Evolutionary conservation across 2,888 invertebrate species (phyloP), one percentile per base, ranked within the genome.

Genomic region (Drosophila hawaiiensis): DNA sequence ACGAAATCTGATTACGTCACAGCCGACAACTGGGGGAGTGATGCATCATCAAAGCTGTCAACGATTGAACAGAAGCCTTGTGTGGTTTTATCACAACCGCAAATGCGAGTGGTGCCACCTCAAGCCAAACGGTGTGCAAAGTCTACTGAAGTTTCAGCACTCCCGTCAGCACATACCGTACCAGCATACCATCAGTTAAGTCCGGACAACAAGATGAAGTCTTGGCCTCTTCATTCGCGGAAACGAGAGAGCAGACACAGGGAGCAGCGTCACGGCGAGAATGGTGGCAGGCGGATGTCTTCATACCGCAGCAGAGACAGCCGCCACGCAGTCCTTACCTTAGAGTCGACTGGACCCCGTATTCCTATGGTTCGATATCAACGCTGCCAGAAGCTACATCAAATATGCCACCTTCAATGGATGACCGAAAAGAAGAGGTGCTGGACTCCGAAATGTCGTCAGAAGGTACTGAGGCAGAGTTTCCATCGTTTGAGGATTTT

Each of bases 401-500:
- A 28, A n/a, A 29, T 19, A 14, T 29, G n/a, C 9, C 1, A 1
- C 4, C 2, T n/a, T 1, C 16, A 16, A 1, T 7, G 0, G 59
- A 35, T 1, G 53, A 31, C 14, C 33, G 9, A 2, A 47, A 29
- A 19, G 16, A 31, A 9, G 22, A 39, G 12, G 28, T 3, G 14
- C 7, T 1, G 1, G 29, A 16, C 5, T 10, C 12, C 5, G 28
- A 43, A 3, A 4, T 19, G 0, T 3, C 33, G 14, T 22, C 25
- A 10, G 37, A 55, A 55, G 10, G 2, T 25, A 39, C n/a, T 22
- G 31, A 0, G 0, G 29, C 31, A 0, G 73, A 65, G 1, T 59
- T 43, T 47, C 75, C 79, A 0, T 43, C 68, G 2, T 83, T 76
- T 22, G 80, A 75, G 19, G 76, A 76, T 0, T 83, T 84, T 6